phyloP scores from a whole-genome alignment of 1,140 invertebrate genomes.

The Arion vulgaris region DNA sequence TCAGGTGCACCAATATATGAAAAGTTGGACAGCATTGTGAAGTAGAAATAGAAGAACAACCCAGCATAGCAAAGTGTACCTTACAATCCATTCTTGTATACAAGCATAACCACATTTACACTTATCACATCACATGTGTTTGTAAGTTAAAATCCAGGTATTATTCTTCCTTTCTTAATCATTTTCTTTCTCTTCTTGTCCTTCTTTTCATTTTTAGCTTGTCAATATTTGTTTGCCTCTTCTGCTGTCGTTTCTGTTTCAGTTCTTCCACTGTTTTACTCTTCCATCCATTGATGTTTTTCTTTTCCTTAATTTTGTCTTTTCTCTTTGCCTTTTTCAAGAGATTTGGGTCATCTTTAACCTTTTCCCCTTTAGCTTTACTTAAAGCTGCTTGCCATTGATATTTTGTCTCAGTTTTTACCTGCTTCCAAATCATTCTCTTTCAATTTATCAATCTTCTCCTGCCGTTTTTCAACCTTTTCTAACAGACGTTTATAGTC shows the following conservation, averaged over 20 bases:
- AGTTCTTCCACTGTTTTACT: conserved; percentile 78
- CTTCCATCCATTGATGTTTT: conserved; percentile 83
- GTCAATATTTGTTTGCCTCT: conserved; percentile 82
- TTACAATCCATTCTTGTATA: too few species aligned
- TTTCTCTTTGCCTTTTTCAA: conserved; percentile 85
- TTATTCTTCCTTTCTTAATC: conserved; percentile 81
- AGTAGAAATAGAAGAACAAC: too few species aligned
- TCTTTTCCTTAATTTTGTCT: conserved; percentile 81
- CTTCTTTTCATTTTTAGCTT: conserved; percentile 83
- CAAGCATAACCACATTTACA: neutral
- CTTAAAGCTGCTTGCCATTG: conserved; percentile 82
- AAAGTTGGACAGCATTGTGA: too few species aligned
- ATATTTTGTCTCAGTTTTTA: conserved; percentile 76
- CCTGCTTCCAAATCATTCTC: conserved; percentile 78
- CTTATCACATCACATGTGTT: neutral
- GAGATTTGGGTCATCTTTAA: conserved; percentile 84
- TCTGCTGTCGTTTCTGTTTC: conserved; percentile 80
- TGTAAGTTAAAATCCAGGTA: conserved; percentile 65
- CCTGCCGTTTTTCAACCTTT: conserved; percentile 81
- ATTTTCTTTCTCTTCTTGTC: conserved; percentile 82
- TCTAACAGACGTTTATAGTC: conserved; percentile 79
- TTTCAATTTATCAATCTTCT: conserved; percentile 74
- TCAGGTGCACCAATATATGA: too few species aligned
- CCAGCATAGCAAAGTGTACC: too few species aligned
- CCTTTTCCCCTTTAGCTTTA: conserved; percentile 84